A percentile compares a stretch with the other conserved stretches of the same genome.
Evolutionary conservation across 2,113 vertebrate genomes (phyloP).

Genomic region (Oophaga pumilio): DNA sequence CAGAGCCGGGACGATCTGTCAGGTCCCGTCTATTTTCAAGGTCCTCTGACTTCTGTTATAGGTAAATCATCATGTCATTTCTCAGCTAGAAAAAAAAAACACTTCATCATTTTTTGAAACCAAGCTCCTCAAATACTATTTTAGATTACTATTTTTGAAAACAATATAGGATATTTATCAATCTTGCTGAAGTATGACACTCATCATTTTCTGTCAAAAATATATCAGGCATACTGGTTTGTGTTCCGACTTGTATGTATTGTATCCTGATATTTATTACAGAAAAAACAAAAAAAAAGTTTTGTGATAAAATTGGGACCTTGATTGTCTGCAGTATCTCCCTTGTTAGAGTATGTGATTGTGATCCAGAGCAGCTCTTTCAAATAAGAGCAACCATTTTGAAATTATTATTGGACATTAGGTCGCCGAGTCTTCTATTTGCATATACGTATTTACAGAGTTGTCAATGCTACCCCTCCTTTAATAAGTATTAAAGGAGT

Average conservation of each 20-base stretch:
- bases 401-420: not conserved
- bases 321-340: not conserved
- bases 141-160: slow-evolving; percentile 30
- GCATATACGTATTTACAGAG: not conserved
- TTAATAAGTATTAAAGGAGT: too few relatives aligned
- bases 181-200: not conserved
- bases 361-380: not conserved
- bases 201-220: not conserved
- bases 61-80: slow-evolving; percentile 54
- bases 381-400: not conserved
- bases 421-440: not conserved
- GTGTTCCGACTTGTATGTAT: not conserved
- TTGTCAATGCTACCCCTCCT: too few relatives aligned
- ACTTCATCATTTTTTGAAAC: slow-evolving; percentile 50
- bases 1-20: slow-evolving; percentile 43
- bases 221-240: not conserved
- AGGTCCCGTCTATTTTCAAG: slow-evolving; percentile 48
- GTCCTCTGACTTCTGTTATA: slow-evolving; percentile 34
- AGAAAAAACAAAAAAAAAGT: not conserved
- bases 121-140: slow-evolving; percentile 23
- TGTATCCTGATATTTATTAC: not conserved
- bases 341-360: not conserved
- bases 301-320: too few relatives aligned
- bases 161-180: not conserved
- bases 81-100: slow-evolving; percentile 28